Percentiles rank a stretch among this genome's conserved stretches.
Evolutionary conservation across 1,140 invertebrate genomes (phyloP).

Genomic region (Condylostylus longicornis): DNA sequence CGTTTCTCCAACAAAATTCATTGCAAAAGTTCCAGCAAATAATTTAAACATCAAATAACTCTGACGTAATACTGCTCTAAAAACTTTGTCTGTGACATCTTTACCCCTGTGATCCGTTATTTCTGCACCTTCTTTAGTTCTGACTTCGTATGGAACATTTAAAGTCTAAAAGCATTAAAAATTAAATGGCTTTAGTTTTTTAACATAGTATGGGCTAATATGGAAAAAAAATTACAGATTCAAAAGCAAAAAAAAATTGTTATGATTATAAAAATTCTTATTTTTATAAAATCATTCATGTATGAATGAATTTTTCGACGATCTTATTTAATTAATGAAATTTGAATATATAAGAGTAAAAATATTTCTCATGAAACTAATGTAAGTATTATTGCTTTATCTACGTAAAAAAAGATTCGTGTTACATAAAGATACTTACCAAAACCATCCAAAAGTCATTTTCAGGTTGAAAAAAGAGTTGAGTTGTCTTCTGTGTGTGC

Average conservation of each 20-base stretch:
- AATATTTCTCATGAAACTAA: too few species aligned
- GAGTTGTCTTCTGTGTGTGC: constrained; percentile 76
- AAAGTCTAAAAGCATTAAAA: constrained; percentile 54
- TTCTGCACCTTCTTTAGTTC: constrained; percentile 48
- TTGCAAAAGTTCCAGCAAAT: constrained; percentile 55
- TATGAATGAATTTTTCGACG: too few species aligned
- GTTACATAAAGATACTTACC: constrained; percentile 47
- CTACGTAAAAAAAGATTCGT: too few species aligned
- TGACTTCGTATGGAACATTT: constrained; percentile 49
- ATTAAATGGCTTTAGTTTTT: too few species aligned
- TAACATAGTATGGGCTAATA: too few species aligned
- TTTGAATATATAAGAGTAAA: background rate
- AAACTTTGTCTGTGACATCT: constrained; percentile 63
- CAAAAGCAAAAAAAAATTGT: background rate
- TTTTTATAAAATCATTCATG: too few species aligned
- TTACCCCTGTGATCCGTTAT: constrained; percentile 56
- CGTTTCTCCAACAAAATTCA: constrained; percentile 32
- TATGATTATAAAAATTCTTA: too few species aligned
- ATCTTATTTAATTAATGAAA: too few species aligned
- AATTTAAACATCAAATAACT: constrained; percentile 61
- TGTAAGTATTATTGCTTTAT: too few species aligned
- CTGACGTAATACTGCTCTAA: constrained; percentile 52
- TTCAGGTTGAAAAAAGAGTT: constrained; percentile 76
- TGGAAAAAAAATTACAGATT: background rate
- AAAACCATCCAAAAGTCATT: constrained; percentile 79